These are phyloP conservation scores for Naso thynnoides DNA, from an alignment of 2,797 vertebrate genomes.

Conservation along the genomic window DNA sequence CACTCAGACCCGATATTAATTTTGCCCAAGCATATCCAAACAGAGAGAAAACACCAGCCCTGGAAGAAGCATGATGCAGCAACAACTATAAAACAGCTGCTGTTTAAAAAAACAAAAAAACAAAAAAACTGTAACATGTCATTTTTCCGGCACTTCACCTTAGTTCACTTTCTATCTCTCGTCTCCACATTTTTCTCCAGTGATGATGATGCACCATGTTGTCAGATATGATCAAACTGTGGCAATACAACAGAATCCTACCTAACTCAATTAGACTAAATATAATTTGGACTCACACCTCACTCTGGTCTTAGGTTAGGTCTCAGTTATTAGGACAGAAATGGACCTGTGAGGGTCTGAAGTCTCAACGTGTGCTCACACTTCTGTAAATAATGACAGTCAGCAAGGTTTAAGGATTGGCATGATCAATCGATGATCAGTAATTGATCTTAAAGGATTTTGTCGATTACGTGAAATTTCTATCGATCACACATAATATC, in stretches of 20 bases:
- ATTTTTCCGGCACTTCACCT: neutral
- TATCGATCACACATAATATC: no score
- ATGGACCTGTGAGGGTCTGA: neutral
- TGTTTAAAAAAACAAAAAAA: neutral
- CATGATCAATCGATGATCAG: no score
- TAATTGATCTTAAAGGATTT: no score
- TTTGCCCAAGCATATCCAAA: conserved; percentile 3
- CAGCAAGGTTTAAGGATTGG: no score
- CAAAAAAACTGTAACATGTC: no score
- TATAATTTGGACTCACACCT: neutral
- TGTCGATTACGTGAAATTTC: no score
- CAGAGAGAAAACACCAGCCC: neutral
- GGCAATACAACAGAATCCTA: neutral
- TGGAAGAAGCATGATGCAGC: neutral
- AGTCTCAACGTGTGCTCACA: neutral
- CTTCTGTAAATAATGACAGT: neutral
- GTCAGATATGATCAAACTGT: neutral
- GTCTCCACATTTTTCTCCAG: neutral
- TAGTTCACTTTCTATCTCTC: no score
- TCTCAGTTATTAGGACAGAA: conserved; percentile 6
- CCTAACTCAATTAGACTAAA: neutral
- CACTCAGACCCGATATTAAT: neutral
- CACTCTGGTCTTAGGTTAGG: neutral
- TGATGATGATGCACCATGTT: neutral
- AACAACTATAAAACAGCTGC: neutral